phyloP scores from a whole-genome alignment of 2,888 invertebrate species.

The Rhamphomyia laevipes region DNA sequence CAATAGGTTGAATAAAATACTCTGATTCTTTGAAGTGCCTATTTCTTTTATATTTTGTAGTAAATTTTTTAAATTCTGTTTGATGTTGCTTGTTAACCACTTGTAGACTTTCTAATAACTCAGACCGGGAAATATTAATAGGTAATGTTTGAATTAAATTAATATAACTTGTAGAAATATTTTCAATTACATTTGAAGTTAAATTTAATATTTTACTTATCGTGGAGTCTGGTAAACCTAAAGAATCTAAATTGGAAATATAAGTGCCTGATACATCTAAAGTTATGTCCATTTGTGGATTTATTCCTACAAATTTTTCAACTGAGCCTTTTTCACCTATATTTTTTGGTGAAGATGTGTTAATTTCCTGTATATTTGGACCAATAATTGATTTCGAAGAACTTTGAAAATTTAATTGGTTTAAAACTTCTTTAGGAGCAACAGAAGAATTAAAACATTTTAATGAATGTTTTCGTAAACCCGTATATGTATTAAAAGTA shows the following conservation, averaged over 20 bases:
- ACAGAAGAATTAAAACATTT: not conserved
- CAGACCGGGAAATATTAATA: too few relatives aligned
- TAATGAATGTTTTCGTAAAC: slow-evolving; percentile 4
- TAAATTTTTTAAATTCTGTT: not conserved
- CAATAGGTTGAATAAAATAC: slow-evolving; percentile 2
- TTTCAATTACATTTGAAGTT: slow-evolving; percentile 5
- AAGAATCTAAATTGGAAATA: not conserved
- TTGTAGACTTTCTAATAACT: not conserved
- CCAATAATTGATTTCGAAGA: not conserved
- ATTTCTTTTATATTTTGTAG: slow-evolving; percentile 6
- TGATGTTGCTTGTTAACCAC: not conserved
- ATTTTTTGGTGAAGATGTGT: not conserved
- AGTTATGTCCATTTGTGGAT: too few relatives aligned
- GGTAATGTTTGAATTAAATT: not conserved
- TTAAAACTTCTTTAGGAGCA: not conserved
- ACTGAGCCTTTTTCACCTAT: too few relatives aligned
- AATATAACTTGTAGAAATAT: not conserved
- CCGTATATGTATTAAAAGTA: slow-evolving; percentile 2
- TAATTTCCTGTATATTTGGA: not conserved
- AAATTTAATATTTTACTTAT: slow-evolving; percentile 3
- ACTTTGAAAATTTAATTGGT: not conserved
- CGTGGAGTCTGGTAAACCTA: slow-evolving; percentile 3
- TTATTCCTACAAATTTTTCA: too few relatives aligned
- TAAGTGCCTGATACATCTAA: not conserved
- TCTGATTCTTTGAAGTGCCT: not conserved